Base-by-base conservation (phyloP, 2,113 vertebrate species). In the Oryzias javanicus region DNA sequence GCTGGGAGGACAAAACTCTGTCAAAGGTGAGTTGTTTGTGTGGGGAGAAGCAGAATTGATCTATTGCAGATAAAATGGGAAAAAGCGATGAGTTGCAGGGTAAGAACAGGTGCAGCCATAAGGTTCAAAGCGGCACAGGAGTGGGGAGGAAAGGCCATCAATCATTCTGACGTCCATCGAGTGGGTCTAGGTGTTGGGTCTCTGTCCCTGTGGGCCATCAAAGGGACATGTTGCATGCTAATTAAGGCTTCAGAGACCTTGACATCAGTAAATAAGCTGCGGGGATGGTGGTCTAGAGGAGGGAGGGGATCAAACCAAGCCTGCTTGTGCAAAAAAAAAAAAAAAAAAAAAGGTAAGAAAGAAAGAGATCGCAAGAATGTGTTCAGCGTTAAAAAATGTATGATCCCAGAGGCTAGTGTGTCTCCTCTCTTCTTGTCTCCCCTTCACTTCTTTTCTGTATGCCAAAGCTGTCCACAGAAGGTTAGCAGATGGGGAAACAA, bases 121-220 rank as follows among this genome's bases (percentile, higher is more conserved):
- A 29, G 76, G 62, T 60, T 71, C 59, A 66, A 70, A 79, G 56
- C 50, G 19, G 65, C 27, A 74, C 48, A 54, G 55, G 66, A 65
- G 57, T 62, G 42, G 54, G 63, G 55, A 62, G 76, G 67, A 74
- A 55, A 55, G 64, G 61, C 67, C 77, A 90, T 90, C 88, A 79
- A 88, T 90, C 88, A 86, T 74, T 55, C 15, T 78, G 82, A 69
- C 82, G 6, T 78, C 67, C 82, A 90, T 88, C 71, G 84, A 85
- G 80, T 83, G 70, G 70, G 70, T 74, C 66, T 78, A 70, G 82
- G 70, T 81, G 84, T 80, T 67, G 6, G 25, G 72, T 55, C 49
- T 35, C 29, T 3, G 64, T 83, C 85, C 86, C 86, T 29, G 66
- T 18, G 79, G 86, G 48, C 61, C 53, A 7, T 55, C 60, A 29